Conservation (phyloP, 2,113 vertebrate species). For the Elgaria multicarinata region DNA sequence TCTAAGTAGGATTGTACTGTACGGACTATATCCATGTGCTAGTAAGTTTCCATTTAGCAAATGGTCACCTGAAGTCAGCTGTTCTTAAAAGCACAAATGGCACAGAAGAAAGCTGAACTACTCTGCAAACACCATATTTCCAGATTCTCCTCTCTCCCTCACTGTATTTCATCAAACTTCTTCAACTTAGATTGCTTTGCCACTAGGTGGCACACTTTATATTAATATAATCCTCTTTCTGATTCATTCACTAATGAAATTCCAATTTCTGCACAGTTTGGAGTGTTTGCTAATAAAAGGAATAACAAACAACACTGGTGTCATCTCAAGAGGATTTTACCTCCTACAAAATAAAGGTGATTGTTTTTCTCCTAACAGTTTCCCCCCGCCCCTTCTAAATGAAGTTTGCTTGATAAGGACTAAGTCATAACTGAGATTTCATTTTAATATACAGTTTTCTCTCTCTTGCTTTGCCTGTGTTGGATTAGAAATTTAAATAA, state of each 20-base stretch:
- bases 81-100: not conserved
- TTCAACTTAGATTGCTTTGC: slow-evolving; percentile 32
- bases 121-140: not conserved
- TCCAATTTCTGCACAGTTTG: slow-evolving; percentile 8
- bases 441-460: slow-evolving; percentile 20
- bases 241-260: slow-evolving; percentile 23
- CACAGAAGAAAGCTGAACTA: not conserved
- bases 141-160: not conserved
- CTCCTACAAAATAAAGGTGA: slow-evolving; percentile 45
- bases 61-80: not conserved
- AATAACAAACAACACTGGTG: slow-evolving; percentile 42
- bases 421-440: slow-evolving; percentile 27
- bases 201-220: slow-evolving; percentile 80
- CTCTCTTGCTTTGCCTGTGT: not conserved
- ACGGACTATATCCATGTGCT: not conserved
- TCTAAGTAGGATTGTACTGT: not conserved
- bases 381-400: slow-evolving; percentile 51
- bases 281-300: slow-evolving; percentile 35
- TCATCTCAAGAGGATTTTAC: slow-evolving; percentile 19
- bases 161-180: not conserved
- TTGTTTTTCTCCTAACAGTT: slow-evolving; percentile 49
- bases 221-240: slow-evolving; percentile 60
- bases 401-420: slow-evolving; percentile 35
- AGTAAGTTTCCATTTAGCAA: not conserved
- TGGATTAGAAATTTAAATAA: slow-evolving; percentile 8